These are phyloP conservation scores for Sylvicapra grimmia DNA, from an alignment of 2,113 vertebrate genomes.

Conservation along the genomic window DNA sequence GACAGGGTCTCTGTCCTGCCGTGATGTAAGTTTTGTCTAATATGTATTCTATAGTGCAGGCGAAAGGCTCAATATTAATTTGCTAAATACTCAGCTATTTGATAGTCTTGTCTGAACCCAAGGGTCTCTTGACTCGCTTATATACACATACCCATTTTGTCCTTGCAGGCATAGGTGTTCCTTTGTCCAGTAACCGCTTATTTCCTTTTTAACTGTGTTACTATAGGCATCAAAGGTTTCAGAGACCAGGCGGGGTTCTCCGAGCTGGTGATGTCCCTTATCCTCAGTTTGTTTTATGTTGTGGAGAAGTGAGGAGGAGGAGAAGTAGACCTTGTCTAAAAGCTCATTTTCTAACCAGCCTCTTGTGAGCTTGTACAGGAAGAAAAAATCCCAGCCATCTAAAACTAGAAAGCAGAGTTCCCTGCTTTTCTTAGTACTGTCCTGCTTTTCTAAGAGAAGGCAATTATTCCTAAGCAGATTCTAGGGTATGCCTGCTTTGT, in stretches of 20 bases:
- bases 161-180: background rate
- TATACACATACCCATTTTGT: background rate
- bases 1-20: slow-evolving; percentile 11
- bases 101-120: background rate
- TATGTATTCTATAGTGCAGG: background rate
- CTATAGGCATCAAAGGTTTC: background rate
- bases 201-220: background rate
- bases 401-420: slow-evolving; percentile 35
- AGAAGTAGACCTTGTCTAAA: background rate
- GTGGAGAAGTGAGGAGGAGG: background rate
- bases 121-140: background rate
- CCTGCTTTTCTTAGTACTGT: background rate
- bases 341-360: background rate
- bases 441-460: slow-evolving; percentile 29
- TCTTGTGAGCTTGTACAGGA: slow-evolving; percentile 23
- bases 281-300: background rate
- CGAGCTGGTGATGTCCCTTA: background rate
- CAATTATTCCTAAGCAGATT: background rate
- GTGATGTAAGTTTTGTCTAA: background rate
- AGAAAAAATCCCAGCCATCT: background rate
- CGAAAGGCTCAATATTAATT: background rate
- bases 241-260: background rate
- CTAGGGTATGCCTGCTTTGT: background rate
- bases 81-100: background rate
- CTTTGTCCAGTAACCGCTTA: background rate